Evolutionary conservation across 2,888 invertebrate species (phyloP), one percentile per base, ranked within the genome.

Genomic region (Acanthosoma haemorrhoidale): DNA sequence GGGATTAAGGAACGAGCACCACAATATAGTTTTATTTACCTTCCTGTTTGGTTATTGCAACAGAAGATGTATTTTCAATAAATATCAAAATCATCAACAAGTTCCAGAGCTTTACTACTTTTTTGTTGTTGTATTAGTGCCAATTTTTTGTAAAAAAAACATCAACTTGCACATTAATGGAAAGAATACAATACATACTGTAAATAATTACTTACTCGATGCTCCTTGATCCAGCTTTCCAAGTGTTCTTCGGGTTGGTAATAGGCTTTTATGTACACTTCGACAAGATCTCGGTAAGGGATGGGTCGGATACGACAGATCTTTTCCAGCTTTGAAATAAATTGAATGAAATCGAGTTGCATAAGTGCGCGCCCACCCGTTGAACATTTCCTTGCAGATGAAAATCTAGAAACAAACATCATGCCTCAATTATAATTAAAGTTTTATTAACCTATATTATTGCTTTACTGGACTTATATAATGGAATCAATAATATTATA

Each of bases 281-380:
- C 97, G 0, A 98, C 96, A 77, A 92, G 94, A 69, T 92, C 90
- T 74, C 90, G 88, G 77, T 92, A 91, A 0, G 96, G 94, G 15
- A 94, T 84, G 2, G 95, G 95, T 77, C 89, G 88, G 6, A 94
- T 79, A 1, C 87, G 86, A 0, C 94, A 90, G 68, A 96, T 87
- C 77, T 90, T 88, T 80, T 97, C 96, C 66, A 94, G 83, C 79
- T 96, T 95, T 21, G 92, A 88, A 75, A 95, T 86, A 73, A 97
- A 88, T 79, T 98, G 97, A 6, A 95, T 92, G 78, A 95, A 97
- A 83, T 99, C 99, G 21, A 99, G 82, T 78, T 97, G 97, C 98
- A 99, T 99, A 9, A 99, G 81, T 0, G 96, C 98, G 39, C 99
- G 83, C 0, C 99, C 99, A 25, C 95, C 97, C 76, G 95, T 94